These are phyloP conservation scores for Iphiclides podalirius DNA, from an alignment of 2,888 invertebrate species.

Conservation along the genomic window DNA sequence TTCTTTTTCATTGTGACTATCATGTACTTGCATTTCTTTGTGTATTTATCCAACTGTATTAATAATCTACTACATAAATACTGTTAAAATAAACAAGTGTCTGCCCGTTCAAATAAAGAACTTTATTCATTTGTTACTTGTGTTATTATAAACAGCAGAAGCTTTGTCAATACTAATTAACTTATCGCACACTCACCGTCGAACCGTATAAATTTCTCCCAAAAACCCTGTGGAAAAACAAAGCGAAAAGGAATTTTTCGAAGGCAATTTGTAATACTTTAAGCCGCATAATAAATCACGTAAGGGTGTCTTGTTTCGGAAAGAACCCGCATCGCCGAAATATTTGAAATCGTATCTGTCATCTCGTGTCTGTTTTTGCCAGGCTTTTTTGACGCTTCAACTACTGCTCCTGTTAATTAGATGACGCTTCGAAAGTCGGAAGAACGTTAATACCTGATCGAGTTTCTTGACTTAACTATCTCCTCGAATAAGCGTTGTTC, in stretches of 20 bases:
- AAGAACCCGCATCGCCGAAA: slow-evolving; percentile 70
- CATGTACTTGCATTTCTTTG: too few species aligned
- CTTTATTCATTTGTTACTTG: too few species aligned
- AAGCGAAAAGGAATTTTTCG: slow-evolving; percentile 38
- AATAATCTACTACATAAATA: too few species aligned
- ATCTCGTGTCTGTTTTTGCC: slow-evolving; percentile 62
- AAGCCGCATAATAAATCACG: slow-evolving; percentile 64
- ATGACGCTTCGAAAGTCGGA: too few species aligned
- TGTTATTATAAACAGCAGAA: not conserved
- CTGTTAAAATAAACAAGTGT: too few species aligned
- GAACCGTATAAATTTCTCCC: slow-evolving; percentile 16
- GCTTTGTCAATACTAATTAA: not conserved
- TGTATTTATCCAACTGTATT: too few species aligned
- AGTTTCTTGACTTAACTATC: too few species aligned
- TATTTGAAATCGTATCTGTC: slow-evolving; percentile 73
- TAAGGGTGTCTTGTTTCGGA: slow-evolving; percentile 64
- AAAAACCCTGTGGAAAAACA: slow-evolving; percentile 12
- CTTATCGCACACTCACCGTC: slow-evolving; percentile 1
- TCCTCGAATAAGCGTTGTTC: too few species aligned
- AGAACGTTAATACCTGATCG: not conserved
- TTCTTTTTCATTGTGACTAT: too few species aligned
- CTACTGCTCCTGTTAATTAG: slow-evolving; percentile 64
- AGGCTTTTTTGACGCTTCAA: slow-evolving; percentile 48
- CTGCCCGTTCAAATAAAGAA: too few species aligned
- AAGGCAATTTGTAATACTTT: slow-evolving; percentile 71